Conservation (phyloP, 2,113 vertebrate species). For the Centropus unirufus region DNA sequence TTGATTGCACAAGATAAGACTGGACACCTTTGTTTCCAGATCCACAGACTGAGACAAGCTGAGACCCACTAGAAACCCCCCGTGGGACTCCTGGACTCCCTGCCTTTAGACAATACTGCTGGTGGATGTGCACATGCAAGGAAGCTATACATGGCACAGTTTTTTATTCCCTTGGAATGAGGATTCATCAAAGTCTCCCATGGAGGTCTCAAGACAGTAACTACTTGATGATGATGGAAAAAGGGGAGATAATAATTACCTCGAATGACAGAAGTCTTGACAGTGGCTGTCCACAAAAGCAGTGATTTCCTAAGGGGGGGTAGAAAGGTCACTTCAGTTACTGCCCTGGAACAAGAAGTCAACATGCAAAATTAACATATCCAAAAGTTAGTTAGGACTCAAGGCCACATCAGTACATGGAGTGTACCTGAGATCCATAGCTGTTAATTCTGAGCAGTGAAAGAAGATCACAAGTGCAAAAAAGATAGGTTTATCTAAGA, state of each 20-base stretch:
- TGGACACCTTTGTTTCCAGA: not conserved
- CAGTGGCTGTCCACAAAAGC: not conserved
- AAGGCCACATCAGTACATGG: not conserved
- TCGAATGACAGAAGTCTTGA: not conserved
- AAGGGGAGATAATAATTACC: not conserved
- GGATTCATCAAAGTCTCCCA: not conserved
- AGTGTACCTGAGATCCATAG: not conserved
- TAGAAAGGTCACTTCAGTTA: not conserved
- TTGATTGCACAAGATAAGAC: not conserved
- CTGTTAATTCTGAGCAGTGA: not conserved
- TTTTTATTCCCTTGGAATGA: not conserved
- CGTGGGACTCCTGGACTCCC: rapidly evolving
- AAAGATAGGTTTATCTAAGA: not conserved
- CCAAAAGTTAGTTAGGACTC: not conserved
- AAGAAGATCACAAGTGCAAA: not conserved
- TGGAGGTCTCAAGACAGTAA: not conserved
- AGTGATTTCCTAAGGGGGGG: not conserved
- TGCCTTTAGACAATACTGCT: not conserved
- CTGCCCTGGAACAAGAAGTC: not conserved
- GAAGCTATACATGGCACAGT: not conserved
- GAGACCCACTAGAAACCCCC: not conserved
- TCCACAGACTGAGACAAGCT: not conserved
- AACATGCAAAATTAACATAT: not conserved
- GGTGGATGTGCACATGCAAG: not conserved
- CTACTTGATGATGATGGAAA: not conserved